Evolutionary conservation across 2,797 vertebrate species (phyloP).

Genomic region (Micromesistius poutassou): DNA sequence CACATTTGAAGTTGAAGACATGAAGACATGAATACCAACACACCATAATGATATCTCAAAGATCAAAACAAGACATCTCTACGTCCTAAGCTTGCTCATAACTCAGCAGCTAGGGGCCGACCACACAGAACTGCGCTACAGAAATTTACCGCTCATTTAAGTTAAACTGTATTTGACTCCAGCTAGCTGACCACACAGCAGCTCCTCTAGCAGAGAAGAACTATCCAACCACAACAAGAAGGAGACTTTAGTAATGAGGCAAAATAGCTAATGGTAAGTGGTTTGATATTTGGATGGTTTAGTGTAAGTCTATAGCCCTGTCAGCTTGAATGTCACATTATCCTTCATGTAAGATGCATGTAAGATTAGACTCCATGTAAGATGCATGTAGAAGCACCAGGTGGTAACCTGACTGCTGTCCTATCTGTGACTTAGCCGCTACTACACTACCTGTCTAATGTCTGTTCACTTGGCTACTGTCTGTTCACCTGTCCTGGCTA

Average conservation of each 20-base stretch:
- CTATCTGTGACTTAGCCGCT: neutral
- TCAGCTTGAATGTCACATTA: neutral
- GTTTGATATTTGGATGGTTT: neutral
- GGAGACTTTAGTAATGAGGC: neutral
- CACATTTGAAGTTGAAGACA: neutral
- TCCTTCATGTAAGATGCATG: neutral
- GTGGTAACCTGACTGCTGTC: neutral
- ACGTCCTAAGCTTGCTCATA: neutral
- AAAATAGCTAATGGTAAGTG: neutral
- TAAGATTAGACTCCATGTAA: conserved; percentile 3
- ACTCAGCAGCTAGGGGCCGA: neutral
- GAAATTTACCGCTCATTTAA: too few relatives aligned
- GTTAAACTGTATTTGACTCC: too few relatives aligned
- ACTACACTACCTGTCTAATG: too few relatives aligned
- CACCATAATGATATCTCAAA: neutral
- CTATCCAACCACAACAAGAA: neutral
- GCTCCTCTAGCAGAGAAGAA: neutral
- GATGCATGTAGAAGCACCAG: neutral
- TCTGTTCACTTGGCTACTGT: too few relatives aligned
- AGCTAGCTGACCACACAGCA: too few relatives aligned
- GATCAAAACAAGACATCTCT: neutral
- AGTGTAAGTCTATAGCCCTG: conserved; percentile 1
- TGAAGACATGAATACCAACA: neutral
- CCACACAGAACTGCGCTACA: neutral
- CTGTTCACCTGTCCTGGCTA: too few relatives aligned